Conservation (phyloP, 2,113 vertebrate species). For the Oreochromis spilurus region DNA sequence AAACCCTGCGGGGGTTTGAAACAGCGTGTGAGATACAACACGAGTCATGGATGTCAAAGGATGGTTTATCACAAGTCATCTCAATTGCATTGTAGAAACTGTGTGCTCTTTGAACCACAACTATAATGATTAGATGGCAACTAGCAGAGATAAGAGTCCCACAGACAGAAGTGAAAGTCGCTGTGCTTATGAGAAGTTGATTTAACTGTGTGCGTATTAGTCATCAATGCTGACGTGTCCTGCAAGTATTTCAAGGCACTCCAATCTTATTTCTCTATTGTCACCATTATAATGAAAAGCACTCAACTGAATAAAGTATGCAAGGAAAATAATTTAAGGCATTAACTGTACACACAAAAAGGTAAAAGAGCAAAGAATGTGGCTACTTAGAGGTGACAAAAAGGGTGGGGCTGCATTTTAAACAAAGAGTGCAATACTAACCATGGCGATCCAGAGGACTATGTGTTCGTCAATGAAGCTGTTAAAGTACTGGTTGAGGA, state of each 20-base stretch:
- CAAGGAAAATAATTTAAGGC: background rate
- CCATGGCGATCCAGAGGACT: constrained; percentile 91
- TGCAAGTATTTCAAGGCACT: background rate
- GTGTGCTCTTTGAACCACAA: background rate
- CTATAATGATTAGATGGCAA: background rate
- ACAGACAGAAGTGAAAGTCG: background rate
- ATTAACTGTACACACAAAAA: background rate
- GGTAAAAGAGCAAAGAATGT: background rate
- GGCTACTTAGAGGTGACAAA: background rate
- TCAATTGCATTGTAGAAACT: background rate
- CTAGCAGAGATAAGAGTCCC: background rate
- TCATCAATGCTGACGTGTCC: background rate
- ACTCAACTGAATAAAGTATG: background rate
- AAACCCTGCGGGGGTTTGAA: background rate
- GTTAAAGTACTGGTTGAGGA: constrained; percentile 97
- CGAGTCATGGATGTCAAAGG: background rate
- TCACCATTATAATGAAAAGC: background rate
- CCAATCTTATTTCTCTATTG: background rate
- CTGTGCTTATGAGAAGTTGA: background rate
- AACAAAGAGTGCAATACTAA: background rate
- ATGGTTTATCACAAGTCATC: background rate
- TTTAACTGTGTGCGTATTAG: background rate
- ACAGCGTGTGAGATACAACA: background rate
- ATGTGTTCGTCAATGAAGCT: constrained; percentile 90
- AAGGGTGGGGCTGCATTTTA: background rate